These are phyloP conservation scores for Cristatella mucedo DNA, from an alignment of 2,888 invertebrate genomes.

Conservation along the genomic window DNA sequence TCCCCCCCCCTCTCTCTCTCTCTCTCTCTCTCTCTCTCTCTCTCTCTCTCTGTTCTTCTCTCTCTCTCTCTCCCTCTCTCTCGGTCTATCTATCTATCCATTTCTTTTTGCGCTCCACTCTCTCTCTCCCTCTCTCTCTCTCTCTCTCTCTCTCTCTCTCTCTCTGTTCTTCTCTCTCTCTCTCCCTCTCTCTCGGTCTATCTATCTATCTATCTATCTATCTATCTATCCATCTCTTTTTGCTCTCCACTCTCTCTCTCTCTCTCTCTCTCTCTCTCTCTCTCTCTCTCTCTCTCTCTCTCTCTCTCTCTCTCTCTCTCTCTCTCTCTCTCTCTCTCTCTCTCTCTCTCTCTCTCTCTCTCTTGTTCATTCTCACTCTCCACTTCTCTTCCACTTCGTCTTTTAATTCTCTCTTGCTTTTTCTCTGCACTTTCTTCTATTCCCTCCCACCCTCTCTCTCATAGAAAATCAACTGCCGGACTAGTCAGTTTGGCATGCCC, in stretches of 20 bases:
- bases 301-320: conserved; percentile 3
- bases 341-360: conserved; percentile 61
- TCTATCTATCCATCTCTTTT: no score
- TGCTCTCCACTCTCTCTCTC: conserved; percentile 6
- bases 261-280: conserved; percentile 47
- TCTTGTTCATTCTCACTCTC: background rate
- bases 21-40: conserved; percentile 2
- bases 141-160: conserved; percentile 68
- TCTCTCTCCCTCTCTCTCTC: conserved; percentile 47
- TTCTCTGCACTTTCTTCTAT: conserved; percentile 9
- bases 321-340: conserved; percentile 55
- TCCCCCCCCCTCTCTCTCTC: conserved; percentile 3
- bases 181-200: no score
- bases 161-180: conserved; percentile 46
- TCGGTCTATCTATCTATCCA: no score
- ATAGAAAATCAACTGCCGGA: no score
- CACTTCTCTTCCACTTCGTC: conserved; percentile 47
- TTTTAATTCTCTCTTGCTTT: conserved; percentile 40
- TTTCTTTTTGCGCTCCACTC: no score
- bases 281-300: conserved; percentile 47
- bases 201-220: no score
- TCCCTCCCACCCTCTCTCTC: no score
- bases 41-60: background rate
- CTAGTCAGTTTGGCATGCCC: no score
- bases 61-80: conserved; percentile 3